phyloP scores from a whole-genome alignment of 2,888 invertebrate genomes.

The Limnephilus lunatus region DNA sequence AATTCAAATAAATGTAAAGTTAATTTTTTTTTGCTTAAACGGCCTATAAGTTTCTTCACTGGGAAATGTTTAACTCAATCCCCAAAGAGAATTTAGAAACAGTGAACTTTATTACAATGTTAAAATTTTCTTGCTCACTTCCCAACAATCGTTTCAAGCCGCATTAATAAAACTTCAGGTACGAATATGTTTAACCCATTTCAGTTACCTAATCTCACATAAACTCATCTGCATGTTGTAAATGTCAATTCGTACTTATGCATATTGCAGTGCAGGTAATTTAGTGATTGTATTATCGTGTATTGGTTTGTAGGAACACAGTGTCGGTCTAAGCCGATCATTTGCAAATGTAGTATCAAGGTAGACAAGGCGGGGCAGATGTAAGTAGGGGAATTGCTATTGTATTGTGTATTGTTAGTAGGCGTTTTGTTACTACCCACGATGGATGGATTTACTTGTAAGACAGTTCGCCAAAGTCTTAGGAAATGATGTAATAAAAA shows the following conservation, averaged over 20 bases:
- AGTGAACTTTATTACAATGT: background rate
- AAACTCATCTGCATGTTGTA: background rate
- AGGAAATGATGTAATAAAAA: background rate
- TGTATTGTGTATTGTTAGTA: background rate
- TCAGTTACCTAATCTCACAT: background rate
- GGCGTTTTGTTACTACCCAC: background rate
- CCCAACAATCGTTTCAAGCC: background rate
- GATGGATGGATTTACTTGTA: background rate
- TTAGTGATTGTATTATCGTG: background rate
- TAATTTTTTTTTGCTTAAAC: background rate
- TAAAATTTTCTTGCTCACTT: background rate
- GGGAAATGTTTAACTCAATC: background rate
- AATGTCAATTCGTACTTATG: background rate
- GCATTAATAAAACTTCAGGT: background rate
- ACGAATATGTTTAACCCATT: background rate
- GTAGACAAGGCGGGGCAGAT: background rate
- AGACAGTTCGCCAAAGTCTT: background rate
- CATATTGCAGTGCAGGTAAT: background rate
- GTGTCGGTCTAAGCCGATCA: conserved; percentile 41
- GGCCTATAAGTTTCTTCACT: background rate
- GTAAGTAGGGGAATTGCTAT: background rate
- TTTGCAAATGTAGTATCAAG: conserved; percentile 46
- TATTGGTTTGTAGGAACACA: conserved; percentile 18
- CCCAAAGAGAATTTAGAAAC: background rate
- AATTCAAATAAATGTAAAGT: too few species aligned